phyloP scores from a whole-genome alignment of 2,888 invertebrate species.

The Lasioglossum vierecki region DNA sequence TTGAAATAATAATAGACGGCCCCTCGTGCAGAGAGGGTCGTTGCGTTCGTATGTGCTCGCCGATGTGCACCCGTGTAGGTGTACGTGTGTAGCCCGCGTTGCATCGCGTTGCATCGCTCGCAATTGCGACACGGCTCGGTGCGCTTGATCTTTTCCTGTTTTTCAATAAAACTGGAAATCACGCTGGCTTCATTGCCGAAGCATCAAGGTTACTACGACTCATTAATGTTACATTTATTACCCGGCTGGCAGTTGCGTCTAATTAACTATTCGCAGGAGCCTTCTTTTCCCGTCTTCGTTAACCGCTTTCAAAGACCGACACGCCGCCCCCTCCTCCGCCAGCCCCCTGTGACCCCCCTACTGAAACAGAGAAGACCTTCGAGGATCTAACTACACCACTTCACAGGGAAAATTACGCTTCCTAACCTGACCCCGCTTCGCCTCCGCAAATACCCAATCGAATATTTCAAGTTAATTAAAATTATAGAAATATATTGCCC shows the following conservation, averaged over 20 bases:
- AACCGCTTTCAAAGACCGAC: slow-evolving; percentile 31
- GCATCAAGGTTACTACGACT: slow-evolving; percentile 64
- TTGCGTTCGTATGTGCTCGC: background rate
- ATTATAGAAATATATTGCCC: background rate
- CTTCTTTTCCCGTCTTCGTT: slow-evolving; percentile 56
- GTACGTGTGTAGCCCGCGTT: slow-evolving; percentile 10
- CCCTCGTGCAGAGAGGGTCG: slow-evolving; percentile 8
- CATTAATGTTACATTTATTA: slow-evolving; percentile 68
- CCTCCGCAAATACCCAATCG: background rate
- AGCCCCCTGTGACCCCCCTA: background rate
- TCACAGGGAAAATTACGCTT: background rate
- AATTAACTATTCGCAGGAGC: slow-evolving; percentile 61
- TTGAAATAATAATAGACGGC: slow-evolving; percentile 63
- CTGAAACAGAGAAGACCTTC: background rate
- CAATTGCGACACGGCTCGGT: slow-evolving; percentile 65
- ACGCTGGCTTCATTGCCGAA: slow-evolving; percentile 51
- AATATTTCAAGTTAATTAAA: background rate
- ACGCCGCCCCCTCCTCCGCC: background rate
- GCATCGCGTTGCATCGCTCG: slow-evolving; percentile 12
- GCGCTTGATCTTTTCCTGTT: slow-evolving; percentile 62
- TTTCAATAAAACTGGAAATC: slow-evolving; percentile 63
- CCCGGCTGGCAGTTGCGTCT: slow-evolving; percentile 43
- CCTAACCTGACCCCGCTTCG: background rate
- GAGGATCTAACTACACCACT: background rate
- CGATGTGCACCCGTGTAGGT: background rate